A percentile compares a stretch with the other conserved stretches of the same genome.
These are phyloP conservation scores for Andrena fulva DNA, from an alignment of 2,888 invertebrate species.

Conservation along the genomic window DNA sequence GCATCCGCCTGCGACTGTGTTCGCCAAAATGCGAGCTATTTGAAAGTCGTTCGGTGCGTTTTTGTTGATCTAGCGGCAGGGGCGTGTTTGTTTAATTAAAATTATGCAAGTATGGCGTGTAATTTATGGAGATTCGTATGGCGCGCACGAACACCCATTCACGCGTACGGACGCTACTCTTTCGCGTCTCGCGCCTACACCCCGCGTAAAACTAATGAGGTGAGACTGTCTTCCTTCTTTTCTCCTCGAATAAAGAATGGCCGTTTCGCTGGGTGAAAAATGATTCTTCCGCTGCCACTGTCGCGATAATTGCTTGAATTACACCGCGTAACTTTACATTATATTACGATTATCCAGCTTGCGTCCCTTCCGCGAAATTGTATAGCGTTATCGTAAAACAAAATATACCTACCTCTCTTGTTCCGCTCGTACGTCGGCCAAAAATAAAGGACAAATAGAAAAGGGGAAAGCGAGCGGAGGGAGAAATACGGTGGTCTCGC, in stretches of 20 bases:
- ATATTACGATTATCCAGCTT: background rate
- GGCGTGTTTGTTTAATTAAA: conserved; percentile 72
- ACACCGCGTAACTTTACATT: conserved; percentile 15
- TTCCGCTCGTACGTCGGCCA: background rate
- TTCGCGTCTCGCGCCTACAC: conserved; percentile 24
- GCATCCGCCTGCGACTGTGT: background rate
- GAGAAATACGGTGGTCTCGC: background rate
- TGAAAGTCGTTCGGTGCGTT: conserved; percentile 69
- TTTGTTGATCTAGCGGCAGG: conserved; percentile 66
- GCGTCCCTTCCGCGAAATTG: background rate
- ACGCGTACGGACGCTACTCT: conserved; percentile 32
- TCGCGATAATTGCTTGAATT: conserved; percentile 11
- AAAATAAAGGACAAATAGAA: background rate
- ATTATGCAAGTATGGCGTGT: conserved; percentile 70
- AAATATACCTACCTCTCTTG: conserved; percentile 5
- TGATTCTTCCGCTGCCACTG: conserved; percentile 7
- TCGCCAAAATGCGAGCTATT: conserved; percentile 55
- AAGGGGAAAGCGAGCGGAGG: background rate
- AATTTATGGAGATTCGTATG: conserved; percentile 70
- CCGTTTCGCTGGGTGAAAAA: background rate
- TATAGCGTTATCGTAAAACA: background rate
- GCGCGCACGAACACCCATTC: conserved; percentile 28
- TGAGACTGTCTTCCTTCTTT: conserved; percentile 38
- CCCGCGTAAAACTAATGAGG: conserved; percentile 52
- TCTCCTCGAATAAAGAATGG: conserved; percentile 4